Evolutionary conservation across 2,888 invertebrate genomes (phyloP), one percentile per base, ranked within the genome.

Genomic region (Pegoplata infirma): DNA sequence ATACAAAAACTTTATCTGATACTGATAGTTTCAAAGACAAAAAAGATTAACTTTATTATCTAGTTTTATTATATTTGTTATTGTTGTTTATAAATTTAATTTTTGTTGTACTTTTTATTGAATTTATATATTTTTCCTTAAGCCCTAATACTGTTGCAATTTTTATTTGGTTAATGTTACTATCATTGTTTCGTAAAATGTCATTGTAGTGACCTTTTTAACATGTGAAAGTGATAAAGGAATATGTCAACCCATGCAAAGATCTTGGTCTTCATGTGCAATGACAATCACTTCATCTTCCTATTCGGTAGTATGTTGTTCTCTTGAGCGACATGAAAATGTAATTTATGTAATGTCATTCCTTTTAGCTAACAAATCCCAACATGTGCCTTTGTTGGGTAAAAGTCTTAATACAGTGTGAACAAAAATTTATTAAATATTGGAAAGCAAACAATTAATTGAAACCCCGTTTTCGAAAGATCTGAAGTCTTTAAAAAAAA

Each of bases 311-410:
- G 47, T 10, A 23, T 75, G n/a, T 47, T n/a, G 16, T 10, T 44
- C 64, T 55, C 69, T 77, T 68, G 49, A 77, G 79, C 74, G 79
- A 80, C 80, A 80, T 77, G 81, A 80, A 80, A 80, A 81, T 80
- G 80, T 80, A 81, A 81, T 80, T 81, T 82, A 81, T 81, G 78
- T 76, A 73, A 69, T 75, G 72, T 72, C 63, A 74, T 64, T 69
- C 74, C 69, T 74, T 74, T 64, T 53, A 59, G 58, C 64, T 73
- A 71, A 67, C 79, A 80, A 81, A 81, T 81, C 73, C 77, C 74
- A 72, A 72, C 53, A 69, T 80, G 51, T 28, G 55, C 67, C 56
- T 40, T 63, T 58, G 49, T 51, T 56, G 46, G 16, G 23, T 36
- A 69, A 46, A n/a, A 58, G 19, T 51, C 44, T 32, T 66, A 16